These are phyloP conservation scores for Centropyge bicolor DNA, from an alignment of 2,797 vertebrate species.

Conservation along the genomic window DNA sequence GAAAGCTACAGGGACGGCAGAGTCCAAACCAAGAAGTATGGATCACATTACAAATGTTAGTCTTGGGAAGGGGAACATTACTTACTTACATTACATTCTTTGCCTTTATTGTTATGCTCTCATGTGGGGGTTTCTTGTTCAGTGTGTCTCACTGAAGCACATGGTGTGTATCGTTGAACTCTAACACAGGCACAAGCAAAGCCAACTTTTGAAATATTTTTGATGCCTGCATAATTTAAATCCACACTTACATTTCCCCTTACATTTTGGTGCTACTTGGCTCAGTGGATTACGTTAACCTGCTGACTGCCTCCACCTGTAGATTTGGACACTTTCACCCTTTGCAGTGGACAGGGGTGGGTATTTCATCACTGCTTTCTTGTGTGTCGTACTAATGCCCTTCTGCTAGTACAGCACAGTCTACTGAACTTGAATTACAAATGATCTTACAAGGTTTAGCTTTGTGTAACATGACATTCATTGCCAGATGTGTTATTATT, in stretches of 20 bases:
- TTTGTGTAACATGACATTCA: neutral
- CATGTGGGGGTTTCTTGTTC: neutral
- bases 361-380: constrained; percentile 1
- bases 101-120: constrained; percentile 4
- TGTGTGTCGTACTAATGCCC: neutral
- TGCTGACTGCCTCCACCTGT: neutral
- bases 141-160: neutral
- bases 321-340: neutral
- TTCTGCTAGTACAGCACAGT: neutral
- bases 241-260: neutral
- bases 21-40: constrained; percentile 2
- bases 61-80: neutral
- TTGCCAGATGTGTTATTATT: neutral
- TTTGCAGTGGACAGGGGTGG: neutral
- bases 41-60: constrained; percentile 17
- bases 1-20: constrained; percentile 4
- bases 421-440: neutral
- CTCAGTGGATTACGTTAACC: neutral
- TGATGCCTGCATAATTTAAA: neutral
- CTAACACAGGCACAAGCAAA: neutral
- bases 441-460: neutral
- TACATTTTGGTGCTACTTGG: neutral
- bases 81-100: constrained; percentile 13
- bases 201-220: neutral
- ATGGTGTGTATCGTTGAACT: neutral